Conservation (phyloP, 1,140 invertebrate genomes). For the Heliconius eleuchia region DNA sequence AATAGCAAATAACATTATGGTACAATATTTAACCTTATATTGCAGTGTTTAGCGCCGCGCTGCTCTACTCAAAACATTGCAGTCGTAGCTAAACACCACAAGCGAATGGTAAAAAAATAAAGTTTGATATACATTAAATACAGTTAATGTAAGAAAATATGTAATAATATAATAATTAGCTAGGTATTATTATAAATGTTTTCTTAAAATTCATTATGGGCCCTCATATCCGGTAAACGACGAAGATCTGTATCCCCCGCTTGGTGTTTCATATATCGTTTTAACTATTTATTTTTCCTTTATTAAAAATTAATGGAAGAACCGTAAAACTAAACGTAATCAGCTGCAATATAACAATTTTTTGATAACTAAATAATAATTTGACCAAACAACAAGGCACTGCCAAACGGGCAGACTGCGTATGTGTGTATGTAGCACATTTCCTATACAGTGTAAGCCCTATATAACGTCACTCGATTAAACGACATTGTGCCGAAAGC, state of each 20-base stretch:
- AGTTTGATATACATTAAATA: conserved; percentile 49
- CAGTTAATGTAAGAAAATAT: conserved; percentile 56
- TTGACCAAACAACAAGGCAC: conserved; percentile 34
- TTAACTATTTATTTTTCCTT: conserved; percentile 49
- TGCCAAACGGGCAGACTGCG: conserved; percentile 52
- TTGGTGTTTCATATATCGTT: conserved; percentile 40
- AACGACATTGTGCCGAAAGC: too few relatives aligned
- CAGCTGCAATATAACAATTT: conserved; percentile 58
- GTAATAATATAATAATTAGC: conserved; percentile 54
- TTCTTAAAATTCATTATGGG: conserved; percentile 52
- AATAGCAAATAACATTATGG: conserved; percentile 52
- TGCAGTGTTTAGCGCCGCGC: conserved; percentile 19
- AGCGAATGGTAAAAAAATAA: conserved; percentile 41
- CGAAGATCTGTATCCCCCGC: conserved; percentile 37
- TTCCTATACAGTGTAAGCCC: too few relatives aligned
- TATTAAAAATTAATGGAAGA: conserved; percentile 71
- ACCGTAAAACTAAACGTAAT: conserved; percentile 66
- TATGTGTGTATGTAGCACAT: conserved; percentile 39
- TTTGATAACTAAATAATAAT: conserved; percentile 36
- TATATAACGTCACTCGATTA: too few relatives aligned
- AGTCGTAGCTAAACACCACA: conserved; percentile 19
- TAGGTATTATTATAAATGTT: conserved; percentile 49
- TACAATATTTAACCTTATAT: conserved; percentile 41
- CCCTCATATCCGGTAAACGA: conserved; percentile 52
- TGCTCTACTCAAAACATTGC: conserved; percentile 1